These are phyloP conservation scores for Plectrocnemia conspersa DNA, from an alignment of 1,140 invertebrate genomes.

Conservation along the genomic window DNA sequence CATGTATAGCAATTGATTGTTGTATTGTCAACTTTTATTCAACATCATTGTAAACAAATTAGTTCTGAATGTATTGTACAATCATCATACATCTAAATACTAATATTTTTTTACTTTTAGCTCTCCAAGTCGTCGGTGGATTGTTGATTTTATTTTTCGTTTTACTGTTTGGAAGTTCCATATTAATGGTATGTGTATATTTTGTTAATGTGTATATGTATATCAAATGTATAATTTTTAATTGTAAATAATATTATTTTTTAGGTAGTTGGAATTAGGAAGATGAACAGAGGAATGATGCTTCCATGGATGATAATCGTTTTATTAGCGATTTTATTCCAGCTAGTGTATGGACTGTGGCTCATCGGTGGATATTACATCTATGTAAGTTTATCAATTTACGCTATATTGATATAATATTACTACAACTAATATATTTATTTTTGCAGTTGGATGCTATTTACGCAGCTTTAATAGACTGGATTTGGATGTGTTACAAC, in stretches of 20 bases:
- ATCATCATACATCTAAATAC: too few species aligned
- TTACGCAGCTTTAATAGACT: slow-evolving; percentile 66
- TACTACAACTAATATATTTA: slow-evolving; percentile 32
- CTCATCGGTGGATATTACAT: slow-evolving; percentile 82
- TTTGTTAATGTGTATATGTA: slow-evolving; percentile 5
- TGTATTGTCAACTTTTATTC: too few species aligned
- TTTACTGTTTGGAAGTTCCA: slow-evolving; percentile 59
- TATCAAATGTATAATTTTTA: slow-evolving; percentile 1
- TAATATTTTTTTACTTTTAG: slow-evolving; percentile 50
- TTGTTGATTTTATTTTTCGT: slow-evolving; percentile 72
- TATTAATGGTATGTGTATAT: slow-evolving; percentile 54
- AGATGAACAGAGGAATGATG: slow-evolving; percentile 68
- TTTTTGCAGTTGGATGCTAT: slow-evolving; percentile 69
- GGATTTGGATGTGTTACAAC: slow-evolving; percentile 79
- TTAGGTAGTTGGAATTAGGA: slow-evolving; percentile 55
- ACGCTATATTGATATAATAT: slow-evolving; percentile 7
- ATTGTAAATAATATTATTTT: slow-evolving; percentile 29
- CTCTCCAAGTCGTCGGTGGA: slow-evolving; percentile 67
- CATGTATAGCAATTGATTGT: too few species aligned
- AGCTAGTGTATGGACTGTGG: slow-evolving; percentile 77
- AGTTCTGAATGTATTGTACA: too few species aligned
- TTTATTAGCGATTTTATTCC: slow-evolving; percentile 67
- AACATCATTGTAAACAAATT: too few species aligned
- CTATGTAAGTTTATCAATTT: slow-evolving; percentile 62
- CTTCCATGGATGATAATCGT: slow-evolving; percentile 75